Evolutionary conservation across 2,888 invertebrate species (phyloP), one percentile per base, ranked within the genome.

Genomic region (Ormia ochracea): DNA sequence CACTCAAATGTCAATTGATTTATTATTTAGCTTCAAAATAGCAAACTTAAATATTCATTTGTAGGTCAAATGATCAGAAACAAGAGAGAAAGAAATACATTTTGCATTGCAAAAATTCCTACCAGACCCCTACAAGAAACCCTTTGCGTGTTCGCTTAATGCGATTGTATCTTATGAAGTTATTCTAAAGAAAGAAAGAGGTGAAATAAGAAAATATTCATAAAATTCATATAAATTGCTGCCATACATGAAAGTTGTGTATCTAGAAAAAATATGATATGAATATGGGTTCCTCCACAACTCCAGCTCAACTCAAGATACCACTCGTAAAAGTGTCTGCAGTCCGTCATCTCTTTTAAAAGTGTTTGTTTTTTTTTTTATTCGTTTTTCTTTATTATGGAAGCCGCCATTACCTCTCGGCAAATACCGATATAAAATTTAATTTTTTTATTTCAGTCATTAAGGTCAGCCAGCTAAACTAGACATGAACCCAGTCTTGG

Each of bases 21-120:
- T 75, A 75, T 75, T 68, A 28, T 17, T 33, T 52, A 75, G 48
- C 31, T 59, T 31, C 4, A 38, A 65, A 75, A 38, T 41, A 50
- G 33, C 33, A 59, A 59, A 31, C 19, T 31, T 50, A 17, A 43
- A 75, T 58, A 59, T 75, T n/a, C n/a, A n/a, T n/a, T n/a, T n/a
- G n/a, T n/a, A n/a, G 75, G 66, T 68, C 75, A 75, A 66, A 41
- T 50, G 38, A 19, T 58, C 58, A 74, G 23, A 45, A 21, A 43
- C 43, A 21, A 14, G 4, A 36, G 4, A 36, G n/a, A 33, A 33
- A 33, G 10, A 33, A 17, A 28, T 26, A 59, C 21, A n/a, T 36
- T 66, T 68, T 38, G 36, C 31, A 21, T 14, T 41, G 41, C 6
- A 26, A 59, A 56, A 66, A 68, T 52, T 38, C 17, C n/a, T 23